Conservation (phyloP, 2,113 vertebrate species). For the Psettodes erumei region DNA sequence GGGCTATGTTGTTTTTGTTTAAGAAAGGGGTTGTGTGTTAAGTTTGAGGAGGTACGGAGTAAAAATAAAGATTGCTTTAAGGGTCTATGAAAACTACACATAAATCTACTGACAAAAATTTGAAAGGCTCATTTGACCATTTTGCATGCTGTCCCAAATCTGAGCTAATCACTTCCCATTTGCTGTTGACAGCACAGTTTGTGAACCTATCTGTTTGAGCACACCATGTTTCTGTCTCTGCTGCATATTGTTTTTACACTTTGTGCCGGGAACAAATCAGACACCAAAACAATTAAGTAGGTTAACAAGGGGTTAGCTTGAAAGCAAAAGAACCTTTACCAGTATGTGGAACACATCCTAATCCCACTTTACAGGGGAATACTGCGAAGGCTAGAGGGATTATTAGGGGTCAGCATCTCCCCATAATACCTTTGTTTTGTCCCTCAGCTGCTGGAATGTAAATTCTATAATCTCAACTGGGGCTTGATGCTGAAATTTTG, state of each 20-base stretch:
- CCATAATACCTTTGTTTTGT: slow-evolving; percentile 51
- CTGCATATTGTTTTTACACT: background rate
- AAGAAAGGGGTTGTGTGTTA: too few relatives aligned
- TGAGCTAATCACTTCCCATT: background rate
- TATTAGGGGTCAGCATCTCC: slow-evolving; percentile 43
- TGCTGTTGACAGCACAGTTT: too few relatives aligned
- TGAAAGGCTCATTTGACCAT: too few relatives aligned
- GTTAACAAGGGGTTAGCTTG: slow-evolving; percentile 60
- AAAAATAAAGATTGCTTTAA: too few relatives aligned
- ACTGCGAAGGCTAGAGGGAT: slow-evolving; percentile 27
- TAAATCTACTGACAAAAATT: too few relatives aligned
- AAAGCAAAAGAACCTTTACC: slow-evolving; percentile 23
- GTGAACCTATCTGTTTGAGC: too few relatives aligned
- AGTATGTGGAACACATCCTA: slow-evolving; percentile 44
- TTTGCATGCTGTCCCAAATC: too few relatives aligned
- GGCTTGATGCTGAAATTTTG: background rate
- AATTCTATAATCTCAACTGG: slow-evolving; percentile 1
- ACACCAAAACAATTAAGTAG: slow-evolving; percentile 48
- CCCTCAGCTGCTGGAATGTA: slow-evolving; percentile 13
- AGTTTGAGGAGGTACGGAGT: too few relatives aligned
- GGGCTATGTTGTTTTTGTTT: too few relatives aligned
- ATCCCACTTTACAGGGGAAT: slow-evolving; percentile 52
- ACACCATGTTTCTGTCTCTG: too few relatives aligned
- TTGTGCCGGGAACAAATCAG: slow-evolving; percentile 18
- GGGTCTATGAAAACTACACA: too few relatives aligned